Base-by-base conservation (phyloP, 2,888 invertebrate species). In the Plebejus argus region DNA sequence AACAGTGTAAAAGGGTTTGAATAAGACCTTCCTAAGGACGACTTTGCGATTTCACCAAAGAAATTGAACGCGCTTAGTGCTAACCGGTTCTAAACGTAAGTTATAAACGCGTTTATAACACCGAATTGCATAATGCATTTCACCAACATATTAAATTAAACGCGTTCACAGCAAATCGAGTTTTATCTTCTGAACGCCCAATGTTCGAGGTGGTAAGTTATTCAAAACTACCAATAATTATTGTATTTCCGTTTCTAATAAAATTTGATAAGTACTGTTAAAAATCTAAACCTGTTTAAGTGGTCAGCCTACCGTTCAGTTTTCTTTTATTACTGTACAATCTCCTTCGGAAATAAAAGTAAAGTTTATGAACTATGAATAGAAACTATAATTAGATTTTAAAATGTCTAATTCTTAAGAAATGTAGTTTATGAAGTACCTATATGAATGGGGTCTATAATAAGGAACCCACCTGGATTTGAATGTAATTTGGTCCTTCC, bases 391-490 rank as follows among this genome's bases (percentile, higher is more conserved):
- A 53, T 53, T 53, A 45, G 12, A 45, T 45, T 45, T 12, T 10
- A 45, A 45, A 45, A 45, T 45, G 45, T 45, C 4, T 58, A 23
- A 58, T 61, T 58, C 56, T 12, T 23, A 61, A 12, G 61, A 23
- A 61, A 58, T 10, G 10, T 61, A n/a, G 8, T 20, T 58, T 23
- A 61, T 61, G 61, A 23, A 23, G 6, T 23, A 8, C 20, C 20
- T n/a, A 10, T 61, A 23, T 23, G 61, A 61, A 61, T 23, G 61
- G 23, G 61, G 20, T 12, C 61, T n/a, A 12, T 61, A 61, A 61
- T 61, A 39, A 39, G 39, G 45, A 45, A 45, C 45, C 10, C 66
- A 66, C 66, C 28, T 66, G 66, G 66, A 66, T 66, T 66, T 33
- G 12, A 6, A 18, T 12, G 28, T 28, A 66, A 66, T 66, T 66